These are phyloP conservation scores for Aplysina aerophoba DNA, from an alignment of 37 sponge, comb jelly and placozoan species.

Conservation along the genomic window DNA sequence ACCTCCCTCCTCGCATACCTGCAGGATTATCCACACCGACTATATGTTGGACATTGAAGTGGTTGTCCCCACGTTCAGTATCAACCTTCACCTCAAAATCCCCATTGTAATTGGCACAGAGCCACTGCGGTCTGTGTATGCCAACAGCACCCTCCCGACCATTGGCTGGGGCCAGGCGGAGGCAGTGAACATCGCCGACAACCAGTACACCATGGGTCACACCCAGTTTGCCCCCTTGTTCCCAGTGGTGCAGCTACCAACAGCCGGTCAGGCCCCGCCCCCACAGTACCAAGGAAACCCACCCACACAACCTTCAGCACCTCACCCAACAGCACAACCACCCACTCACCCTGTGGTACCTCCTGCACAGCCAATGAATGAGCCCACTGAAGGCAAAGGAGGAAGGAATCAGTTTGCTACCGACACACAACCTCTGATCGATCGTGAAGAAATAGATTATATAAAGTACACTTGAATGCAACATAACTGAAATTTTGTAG, in stretches of 20 bases:
- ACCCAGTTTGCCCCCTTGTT: conserved; percentile 36
- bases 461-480: too few species aligned
- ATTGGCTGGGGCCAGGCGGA: background rate
- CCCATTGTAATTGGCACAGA: conserved; percentile 23
- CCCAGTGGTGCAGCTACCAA: background rate
- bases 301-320: too few species aligned
- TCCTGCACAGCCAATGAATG: too few species aligned
- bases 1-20: conserved; percentile 25
- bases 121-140: conserved; percentile 15
- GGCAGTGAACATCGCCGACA: conserved; percentile 40
- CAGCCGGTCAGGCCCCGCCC: background rate
- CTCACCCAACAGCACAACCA: too few species aligned
- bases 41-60: background rate
- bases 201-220: conserved; percentile 43
- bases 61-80: conserved; percentile 6
- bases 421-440: too few species aligned
- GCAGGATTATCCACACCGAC: conserved; percentile 26
- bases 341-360: too few species aligned
- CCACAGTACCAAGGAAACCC: background rate
- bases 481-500: too few species aligned
- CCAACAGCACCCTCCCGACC: background rate
- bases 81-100: background rate
- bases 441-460: too few species aligned
- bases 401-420: too few species aligned
- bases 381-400: too few species aligned